phyloP scores from a whole-genome alignment of 2,888 invertebrate species.

The Stomorhina lunata region DNA sequence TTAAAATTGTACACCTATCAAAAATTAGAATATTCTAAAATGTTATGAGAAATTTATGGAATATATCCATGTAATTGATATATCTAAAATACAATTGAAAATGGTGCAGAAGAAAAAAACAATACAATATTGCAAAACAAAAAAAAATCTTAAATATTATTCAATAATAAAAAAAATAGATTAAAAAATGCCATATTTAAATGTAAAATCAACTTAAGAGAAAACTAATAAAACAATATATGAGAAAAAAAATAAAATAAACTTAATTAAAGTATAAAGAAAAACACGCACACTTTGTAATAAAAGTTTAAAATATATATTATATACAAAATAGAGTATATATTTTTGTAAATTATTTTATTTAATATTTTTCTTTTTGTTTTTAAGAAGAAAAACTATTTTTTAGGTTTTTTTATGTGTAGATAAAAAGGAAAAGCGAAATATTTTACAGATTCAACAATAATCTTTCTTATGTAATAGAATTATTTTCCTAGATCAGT shows the following conservation, averaged over 20 bases:
- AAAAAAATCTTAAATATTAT: constrained; percentile 38
- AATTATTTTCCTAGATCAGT: too few relatives aligned
- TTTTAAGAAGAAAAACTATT: constrained; percentile 13
- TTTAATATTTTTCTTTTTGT: too few relatives aligned
- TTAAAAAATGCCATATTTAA: constrained; percentile 58
- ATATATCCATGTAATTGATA: not conserved
- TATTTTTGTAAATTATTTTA: constrained; percentile 62
- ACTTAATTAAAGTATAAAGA: constrained; percentile 60
- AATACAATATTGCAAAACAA: constrained; percentile 28
- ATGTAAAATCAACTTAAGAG: constrained; percentile 26
- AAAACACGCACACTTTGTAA: constrained; percentile 66
- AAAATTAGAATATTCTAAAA: too few relatives aligned
- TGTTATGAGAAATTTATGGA: too few relatives aligned
- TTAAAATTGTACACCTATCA: too few relatives aligned
- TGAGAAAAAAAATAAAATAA: constrained; percentile 36
- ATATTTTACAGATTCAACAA: constrained; percentile 20
- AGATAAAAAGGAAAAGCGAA: not conserved
- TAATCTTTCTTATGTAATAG: too few relatives aligned
- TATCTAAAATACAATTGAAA: too few relatives aligned
- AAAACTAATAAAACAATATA: not conserved
- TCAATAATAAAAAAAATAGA: constrained; percentile 32
- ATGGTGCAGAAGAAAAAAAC: not conserved
- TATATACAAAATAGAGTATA: constrained; percentile 41
- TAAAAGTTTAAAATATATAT: constrained; percentile 44
- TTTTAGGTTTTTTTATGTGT: constrained; percentile 1